A percentile compares a stretch with the other conserved stretches of the same genome.
phyloP scores from a whole-genome alignment of 1,140 invertebrate genomes.

The Chionoecetes opilio region DNA sequence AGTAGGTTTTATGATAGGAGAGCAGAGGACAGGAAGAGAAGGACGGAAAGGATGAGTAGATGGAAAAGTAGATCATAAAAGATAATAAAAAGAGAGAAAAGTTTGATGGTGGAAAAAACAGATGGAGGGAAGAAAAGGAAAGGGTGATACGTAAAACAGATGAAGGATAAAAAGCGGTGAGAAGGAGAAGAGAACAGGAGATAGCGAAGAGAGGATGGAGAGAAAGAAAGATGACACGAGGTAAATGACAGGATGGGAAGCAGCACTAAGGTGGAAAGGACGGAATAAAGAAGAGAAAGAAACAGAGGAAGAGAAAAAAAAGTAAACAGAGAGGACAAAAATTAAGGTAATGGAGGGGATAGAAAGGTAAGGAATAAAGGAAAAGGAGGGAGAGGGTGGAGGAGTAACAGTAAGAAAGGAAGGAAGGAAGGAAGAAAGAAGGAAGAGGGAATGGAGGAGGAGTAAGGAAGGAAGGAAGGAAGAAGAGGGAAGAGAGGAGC shows the following conservation, averaged over 20 bases:
- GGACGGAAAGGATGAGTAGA: not conserved
- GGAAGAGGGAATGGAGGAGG: not conserved
- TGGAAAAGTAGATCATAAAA: too few species aligned
- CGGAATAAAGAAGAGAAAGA: not conserved
- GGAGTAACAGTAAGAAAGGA: not conserved
- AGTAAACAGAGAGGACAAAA: not conserved
- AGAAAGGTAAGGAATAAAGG: not conserved
- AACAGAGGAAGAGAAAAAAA: not conserved
- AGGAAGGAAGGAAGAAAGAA: not conserved
- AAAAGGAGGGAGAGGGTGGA: not conserved
- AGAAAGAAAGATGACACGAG: not conserved
- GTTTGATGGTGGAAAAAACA: too few species aligned
- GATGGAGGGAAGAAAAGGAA: too few species aligned
- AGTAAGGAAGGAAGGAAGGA: not conserved
- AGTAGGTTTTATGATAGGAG: not conserved
- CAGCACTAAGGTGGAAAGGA: too few species aligned
- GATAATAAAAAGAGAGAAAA: too few species aligned
- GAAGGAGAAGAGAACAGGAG: not conserved
- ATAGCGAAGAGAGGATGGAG: not conserved
- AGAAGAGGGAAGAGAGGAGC: not conserved
- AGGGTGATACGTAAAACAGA: too few species aligned
- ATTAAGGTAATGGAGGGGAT: not conserved
- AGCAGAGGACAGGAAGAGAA: not conserved
- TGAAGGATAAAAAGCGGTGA: too few species aligned
- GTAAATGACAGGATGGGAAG: too few species aligned